A percentile compares a stretch with the other conserved stretches of the same genome.
Conservation (phyloP, 2,888 invertebrate species). For the Theristus sp. region DNA sequence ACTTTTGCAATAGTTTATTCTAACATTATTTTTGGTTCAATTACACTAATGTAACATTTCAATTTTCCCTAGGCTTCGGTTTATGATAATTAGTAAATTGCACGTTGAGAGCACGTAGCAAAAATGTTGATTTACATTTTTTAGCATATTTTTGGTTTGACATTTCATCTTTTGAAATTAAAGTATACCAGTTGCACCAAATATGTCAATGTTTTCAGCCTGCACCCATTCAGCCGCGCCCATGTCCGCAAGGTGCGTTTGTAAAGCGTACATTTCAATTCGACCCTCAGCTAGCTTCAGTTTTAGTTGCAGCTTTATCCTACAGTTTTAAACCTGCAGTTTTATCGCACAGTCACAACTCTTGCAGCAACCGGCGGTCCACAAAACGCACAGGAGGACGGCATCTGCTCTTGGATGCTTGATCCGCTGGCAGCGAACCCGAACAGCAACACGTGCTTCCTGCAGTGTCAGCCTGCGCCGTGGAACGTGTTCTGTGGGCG, state of each 20-base stretch:
- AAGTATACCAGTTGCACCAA: not conserved
- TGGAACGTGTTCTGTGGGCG: conserved; percentile 27
- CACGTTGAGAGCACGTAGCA: too few relatives aligned
- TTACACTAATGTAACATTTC: too few relatives aligned
- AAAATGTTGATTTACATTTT: too few relatives aligned
- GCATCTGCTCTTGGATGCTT: conserved; percentile 29
- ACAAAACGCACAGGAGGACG: conserved; percentile 19
- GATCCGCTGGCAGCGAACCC: conserved; percentile 25
- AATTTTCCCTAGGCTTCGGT: too few relatives aligned
- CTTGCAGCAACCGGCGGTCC: not conserved
- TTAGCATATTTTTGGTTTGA: too few relatives aligned
- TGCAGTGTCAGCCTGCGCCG: conserved; percentile 25
- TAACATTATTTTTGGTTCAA: too few relatives aligned
- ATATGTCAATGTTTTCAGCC: conserved; percentile 8
- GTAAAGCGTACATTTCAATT: not conserved
- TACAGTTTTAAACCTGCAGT: too few relatives aligned
- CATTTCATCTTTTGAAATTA: too few relatives aligned
- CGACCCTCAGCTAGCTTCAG: too few relatives aligned
- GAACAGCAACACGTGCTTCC: conserved; percentile 17
- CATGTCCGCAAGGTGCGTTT: conserved; percentile 20
- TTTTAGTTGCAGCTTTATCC: too few relatives aligned
- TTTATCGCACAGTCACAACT: not conserved
- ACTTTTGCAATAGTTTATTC: too few relatives aligned
- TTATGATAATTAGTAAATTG: too few relatives aligned
- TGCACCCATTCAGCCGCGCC: conserved; percentile 22